phyloP scores from a whole-genome alignment of 1,140 invertebrate genomes.

The Phenacoccus solenopsis region DNA sequence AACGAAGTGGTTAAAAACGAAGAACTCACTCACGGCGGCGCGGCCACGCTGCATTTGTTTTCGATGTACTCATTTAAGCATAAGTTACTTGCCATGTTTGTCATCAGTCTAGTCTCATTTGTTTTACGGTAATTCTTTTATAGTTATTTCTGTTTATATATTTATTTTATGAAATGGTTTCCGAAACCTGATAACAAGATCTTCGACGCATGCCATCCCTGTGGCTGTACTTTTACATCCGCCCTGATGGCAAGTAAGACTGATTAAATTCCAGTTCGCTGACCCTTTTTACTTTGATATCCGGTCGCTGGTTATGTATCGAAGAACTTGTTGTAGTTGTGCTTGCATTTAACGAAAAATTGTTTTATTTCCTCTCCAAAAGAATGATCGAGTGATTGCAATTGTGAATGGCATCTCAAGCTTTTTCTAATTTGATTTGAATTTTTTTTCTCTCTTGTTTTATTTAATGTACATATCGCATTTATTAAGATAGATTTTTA shows the following conservation, averaged over 20 bases:
- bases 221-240: not conserved
- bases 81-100: conserved; percentile 15
- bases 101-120: conserved; percentile 14
- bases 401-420: not conserved
- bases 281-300: not conserved
- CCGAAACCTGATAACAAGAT: not conserved
- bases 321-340: not conserved
- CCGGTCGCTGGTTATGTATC: not conserved
- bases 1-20: conserved; percentile 88
- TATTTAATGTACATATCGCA: not conserved
- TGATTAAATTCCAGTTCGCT: not conserved
- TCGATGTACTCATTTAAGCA: conserved; percentile 9
- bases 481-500: not conserved
- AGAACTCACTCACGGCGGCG: conserved; percentile 51
- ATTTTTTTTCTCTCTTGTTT: no score
- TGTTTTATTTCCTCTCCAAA: not conserved
- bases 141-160: not conserved
- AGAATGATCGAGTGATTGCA: not conserved
- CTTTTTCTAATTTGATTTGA: not conserved
- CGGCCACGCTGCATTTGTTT: not conserved
- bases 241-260: not conserved
- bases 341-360: not conserved
- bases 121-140: conserved; percentile 7
- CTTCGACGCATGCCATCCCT: not conserved
- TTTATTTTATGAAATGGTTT: not conserved